These are phyloP conservation scores for Rallus limicola DNA, from an alignment of 2,113 vertebrate species.

Conservation along the genomic window DNA sequence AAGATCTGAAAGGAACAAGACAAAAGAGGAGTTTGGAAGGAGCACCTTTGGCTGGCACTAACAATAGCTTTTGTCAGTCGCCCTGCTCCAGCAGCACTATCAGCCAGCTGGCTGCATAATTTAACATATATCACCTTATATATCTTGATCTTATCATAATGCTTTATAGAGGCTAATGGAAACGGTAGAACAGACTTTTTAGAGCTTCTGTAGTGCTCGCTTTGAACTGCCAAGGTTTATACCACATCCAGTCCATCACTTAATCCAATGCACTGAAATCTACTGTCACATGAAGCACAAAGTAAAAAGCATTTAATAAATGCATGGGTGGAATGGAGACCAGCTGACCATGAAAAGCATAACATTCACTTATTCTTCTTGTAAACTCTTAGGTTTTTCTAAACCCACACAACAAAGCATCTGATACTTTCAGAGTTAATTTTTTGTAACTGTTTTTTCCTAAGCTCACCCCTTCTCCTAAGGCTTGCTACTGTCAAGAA, in stretches of 20 bases:
- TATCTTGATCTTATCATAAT: background rate
- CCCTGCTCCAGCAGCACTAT: background rate
- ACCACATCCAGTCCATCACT: background rate
- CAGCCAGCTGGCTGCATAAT: background rate
- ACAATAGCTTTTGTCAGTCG: slow-evolving; percentile 1
- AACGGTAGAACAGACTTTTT: background rate
- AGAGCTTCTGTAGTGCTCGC: background rate
- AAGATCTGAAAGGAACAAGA: background rate
- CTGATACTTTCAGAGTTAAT: background rate
- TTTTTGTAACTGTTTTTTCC: background rate
- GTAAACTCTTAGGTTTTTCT: background rate
- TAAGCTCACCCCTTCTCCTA: background rate
- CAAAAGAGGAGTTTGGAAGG: background rate
- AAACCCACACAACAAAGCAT: background rate
- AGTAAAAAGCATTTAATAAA: slow-evolving; percentile 17
- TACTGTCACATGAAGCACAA: background rate
- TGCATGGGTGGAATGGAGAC: background rate
- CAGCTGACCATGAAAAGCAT: background rate
- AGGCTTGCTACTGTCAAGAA: background rate
- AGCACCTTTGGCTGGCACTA: background rate
- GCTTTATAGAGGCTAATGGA: background rate
- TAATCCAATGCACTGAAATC: background rate
- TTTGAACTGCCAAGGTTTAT: background rate
- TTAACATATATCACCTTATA: background rate
- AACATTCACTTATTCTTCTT: background rate